Evolutionary conservation across 1,140 invertebrate species (phyloP).

Genomic region (Contarinia nasturtii): DNA sequence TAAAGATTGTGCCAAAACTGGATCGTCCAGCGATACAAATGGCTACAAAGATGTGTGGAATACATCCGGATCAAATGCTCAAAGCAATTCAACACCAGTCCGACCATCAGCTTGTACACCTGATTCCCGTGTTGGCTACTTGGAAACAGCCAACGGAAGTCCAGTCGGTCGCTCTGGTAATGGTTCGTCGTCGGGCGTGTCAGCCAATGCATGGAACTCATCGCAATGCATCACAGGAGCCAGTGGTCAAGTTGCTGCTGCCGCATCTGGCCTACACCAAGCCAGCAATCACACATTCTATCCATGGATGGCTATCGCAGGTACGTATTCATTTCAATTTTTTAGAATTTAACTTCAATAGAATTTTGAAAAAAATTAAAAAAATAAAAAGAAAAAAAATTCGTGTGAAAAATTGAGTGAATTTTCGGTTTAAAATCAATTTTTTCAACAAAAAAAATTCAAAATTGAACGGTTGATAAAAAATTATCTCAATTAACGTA

Average conservation of each 20-base stretch:
- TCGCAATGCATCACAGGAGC: slow-evolving; percentile 26
- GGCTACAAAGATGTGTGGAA: slow-evolving; percentile 36
- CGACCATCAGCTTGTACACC: slow-evolving; percentile 72
- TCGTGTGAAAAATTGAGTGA: not conserved
- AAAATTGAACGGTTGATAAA: no score
- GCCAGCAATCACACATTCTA: slow-evolving; percentile 85
- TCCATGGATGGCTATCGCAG: slow-evolving; percentile 97
- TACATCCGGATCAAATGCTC: slow-evolving; percentile 33
- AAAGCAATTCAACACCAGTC: slow-evolving; percentile 41
- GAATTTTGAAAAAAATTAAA: slow-evolving; percentile 2
- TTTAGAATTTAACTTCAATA: slow-evolving; percentile 1
- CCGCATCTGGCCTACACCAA: slow-evolving; percentile 70
- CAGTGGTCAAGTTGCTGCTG: slow-evolving; percentile 54
- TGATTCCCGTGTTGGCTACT: slow-evolving; percentile 46
- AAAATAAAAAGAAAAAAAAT: no score
- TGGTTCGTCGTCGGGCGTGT: slow-evolving; percentile 34
- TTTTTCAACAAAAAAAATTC: no score
- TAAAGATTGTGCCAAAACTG: slow-evolving; percentile 34
- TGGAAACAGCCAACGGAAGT: slow-evolving; percentile 46
- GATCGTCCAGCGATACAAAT: slow-evolving; percentile 35
- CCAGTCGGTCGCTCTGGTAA: slow-evolving; percentile 41
- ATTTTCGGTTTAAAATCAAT: slow-evolving; percentile 1
- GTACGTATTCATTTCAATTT: slow-evolving; percentile 36
- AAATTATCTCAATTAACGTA: no score
- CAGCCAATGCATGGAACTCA: slow-evolving; percentile 30